Evolutionary conservation across 2,888 invertebrate genomes (phyloP).

Genomic region (Baronia brevicornis): DNA sequence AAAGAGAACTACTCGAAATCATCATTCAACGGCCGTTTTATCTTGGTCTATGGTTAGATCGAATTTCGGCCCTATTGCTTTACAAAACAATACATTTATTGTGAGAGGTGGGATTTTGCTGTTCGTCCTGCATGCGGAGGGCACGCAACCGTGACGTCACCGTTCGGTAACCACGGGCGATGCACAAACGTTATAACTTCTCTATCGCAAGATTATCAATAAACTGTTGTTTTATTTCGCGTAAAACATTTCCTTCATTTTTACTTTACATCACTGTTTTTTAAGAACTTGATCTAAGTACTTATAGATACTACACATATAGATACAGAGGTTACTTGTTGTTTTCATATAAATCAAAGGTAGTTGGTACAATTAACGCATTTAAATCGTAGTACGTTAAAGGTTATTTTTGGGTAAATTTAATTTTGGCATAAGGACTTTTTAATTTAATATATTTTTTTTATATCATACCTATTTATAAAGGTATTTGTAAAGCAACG

Average conservation of each 20-base stretch:
- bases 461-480: no score
- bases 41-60: slow-evolving; percentile 24
- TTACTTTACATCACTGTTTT: background rate
- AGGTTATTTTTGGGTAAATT: no score
- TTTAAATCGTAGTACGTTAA: no score
- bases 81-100: slow-evolving; percentile 25
- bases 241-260: slow-evolving; percentile 18
- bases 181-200: slow-evolving; percentile 46
- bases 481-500: no score
- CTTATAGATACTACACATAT: no score
- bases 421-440: no score
- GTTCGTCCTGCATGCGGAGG: slow-evolving; percentile 25
- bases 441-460: no score
- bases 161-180: slow-evolving; percentile 62
- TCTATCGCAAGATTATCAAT: slow-evolving; percentile 47
- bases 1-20: slow-evolving; percentile 43
- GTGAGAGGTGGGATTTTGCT: slow-evolving; percentile 22
- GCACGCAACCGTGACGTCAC: slow-evolving; percentile 65
- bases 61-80: slow-evolving; percentile 23
- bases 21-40: slow-evolving; percentile 27
- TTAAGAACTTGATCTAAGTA: no score
- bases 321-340: no score
- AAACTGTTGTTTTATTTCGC: slow-evolving; percentile 31
- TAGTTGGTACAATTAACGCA: no score
- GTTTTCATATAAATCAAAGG: no score